Conservation (phyloP, 2,888 invertebrate species). For the Lasioglossum malachurum region DNA sequence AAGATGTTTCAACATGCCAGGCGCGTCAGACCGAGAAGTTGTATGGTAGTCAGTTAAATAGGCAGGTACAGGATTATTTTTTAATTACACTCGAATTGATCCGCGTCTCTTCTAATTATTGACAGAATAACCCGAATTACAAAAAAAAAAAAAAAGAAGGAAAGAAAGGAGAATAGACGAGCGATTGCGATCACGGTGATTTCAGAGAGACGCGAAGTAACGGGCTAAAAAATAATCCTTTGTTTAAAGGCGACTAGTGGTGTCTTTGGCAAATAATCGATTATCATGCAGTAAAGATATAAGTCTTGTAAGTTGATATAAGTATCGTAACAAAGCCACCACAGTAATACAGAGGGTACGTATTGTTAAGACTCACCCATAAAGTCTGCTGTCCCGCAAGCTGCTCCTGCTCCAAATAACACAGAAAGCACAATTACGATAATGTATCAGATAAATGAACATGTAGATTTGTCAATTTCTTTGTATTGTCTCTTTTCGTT, state of each 20-base stretch:
- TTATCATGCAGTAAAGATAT: constrained; percentile 74
- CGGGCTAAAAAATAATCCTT: constrained; percentile 72
- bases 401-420: constrained; percentile 90
- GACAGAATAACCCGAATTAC: background rate
- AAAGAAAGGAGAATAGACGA: background rate
- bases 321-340: constrained; percentile 78
- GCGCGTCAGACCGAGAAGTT: constrained; percentile 64
- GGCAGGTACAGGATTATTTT: constrained; percentile 71
- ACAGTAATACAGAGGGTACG: constrained; percentile 70
- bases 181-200: background rate
- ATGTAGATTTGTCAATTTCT: constrained; percentile 37
- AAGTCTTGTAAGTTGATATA: constrained; percentile 63
- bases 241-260: constrained; percentile 63
- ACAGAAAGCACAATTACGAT: constrained; percentile 80
- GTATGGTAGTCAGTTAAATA: constrained; percentile 54
- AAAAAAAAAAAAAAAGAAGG: background rate
- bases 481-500: background rate
- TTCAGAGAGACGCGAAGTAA: background rate
- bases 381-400: constrained; percentile 95
- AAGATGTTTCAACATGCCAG: constrained; percentile 72
- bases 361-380: constrained; percentile 88
- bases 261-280: constrained; percentile 64
- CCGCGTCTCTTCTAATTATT: background rate
- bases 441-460: constrained; percentile 47
- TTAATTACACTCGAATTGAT: constrained; percentile 18